Evolutionary conservation across 2,888 invertebrate genomes (phyloP).

Genomic region (Cheilosia scutellata): DNA sequence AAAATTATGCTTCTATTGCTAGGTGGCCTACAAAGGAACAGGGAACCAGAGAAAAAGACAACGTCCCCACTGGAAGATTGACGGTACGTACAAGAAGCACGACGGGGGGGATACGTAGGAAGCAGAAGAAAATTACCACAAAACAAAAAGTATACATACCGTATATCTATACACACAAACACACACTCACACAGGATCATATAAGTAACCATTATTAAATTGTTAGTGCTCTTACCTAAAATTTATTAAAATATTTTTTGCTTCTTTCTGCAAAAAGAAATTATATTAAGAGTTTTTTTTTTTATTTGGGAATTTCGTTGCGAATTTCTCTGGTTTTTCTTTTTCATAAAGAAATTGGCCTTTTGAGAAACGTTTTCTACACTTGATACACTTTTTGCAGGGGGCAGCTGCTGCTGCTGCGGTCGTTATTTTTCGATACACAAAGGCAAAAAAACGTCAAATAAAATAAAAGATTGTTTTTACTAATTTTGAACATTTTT

Average conservation of each 20-base stretch:
- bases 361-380: constrained; percentile 32
- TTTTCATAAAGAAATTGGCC: constrained; percentile 1
- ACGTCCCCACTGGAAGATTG: constrained; percentile 14
- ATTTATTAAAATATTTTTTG: constrained; percentile 12
- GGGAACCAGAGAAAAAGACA: constrained; percentile 1
- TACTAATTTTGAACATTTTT: constrained; percentile 69
- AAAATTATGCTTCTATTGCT: background rate
- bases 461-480: constrained; percentile 67
- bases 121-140: constrained; percentile 62
- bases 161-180: constrained; percentile 4
- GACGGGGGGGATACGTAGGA: constrained; percentile 20
- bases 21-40: constrained; percentile 29
- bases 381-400: constrained; percentile 72
- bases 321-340: background rate
- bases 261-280: constrained; percentile 3
- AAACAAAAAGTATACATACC: constrained; percentile 69
- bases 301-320: constrained; percentile 2
- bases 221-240: constrained; percentile 50
- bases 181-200: background rate
- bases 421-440: constrained; percentile 67
- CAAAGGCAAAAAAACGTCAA: constrained; percentile 69
- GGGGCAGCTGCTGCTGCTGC: constrained; percentile 52
- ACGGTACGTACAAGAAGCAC: constrained; percentile 12
- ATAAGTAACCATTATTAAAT: constrained; percentile 36
- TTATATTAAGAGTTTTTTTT: constrained; percentile 20